A percentile compares a stretch with the other conserved stretches of the same genome.
Conservation (phyloP, 2,888 invertebrate genomes). For the Pachydiplax longipennis region DNA sequence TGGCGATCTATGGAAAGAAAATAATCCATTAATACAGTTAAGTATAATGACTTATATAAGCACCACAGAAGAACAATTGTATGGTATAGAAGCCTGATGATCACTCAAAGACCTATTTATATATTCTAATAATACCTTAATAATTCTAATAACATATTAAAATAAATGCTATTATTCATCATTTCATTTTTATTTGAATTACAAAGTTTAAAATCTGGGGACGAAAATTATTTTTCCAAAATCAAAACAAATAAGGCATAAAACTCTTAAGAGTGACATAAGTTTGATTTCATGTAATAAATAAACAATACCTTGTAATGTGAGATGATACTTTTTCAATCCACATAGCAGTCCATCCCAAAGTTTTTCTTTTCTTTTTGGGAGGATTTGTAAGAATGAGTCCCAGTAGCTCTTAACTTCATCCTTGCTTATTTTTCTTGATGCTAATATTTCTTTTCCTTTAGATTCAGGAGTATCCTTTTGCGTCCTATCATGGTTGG, state of each 20-base stretch:
- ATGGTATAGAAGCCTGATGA: too few species aligned
- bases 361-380: conserved; percentile 69
- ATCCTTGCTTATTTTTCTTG: conserved; percentile 53
- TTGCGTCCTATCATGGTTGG: conserved; percentile 1
- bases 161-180: too few species aligned
- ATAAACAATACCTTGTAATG: conserved; percentile 66
- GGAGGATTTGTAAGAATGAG: conserved; percentile 68
- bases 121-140: too few species aligned
- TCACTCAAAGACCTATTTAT: too few species aligned
- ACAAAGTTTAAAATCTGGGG: too few species aligned
- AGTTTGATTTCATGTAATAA: neutral
- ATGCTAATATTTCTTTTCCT: conserved; percentile 60
- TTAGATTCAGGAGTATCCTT: conserved; percentile 49
- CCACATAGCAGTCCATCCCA: conserved; percentile 75
- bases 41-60: too few species aligned
- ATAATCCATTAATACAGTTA: neutral
- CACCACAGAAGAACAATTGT: too few species aligned
- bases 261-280: too few species aligned
- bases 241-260: conserved; percentile 22
- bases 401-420: conserved; percentile 74
- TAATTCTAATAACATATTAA: too few species aligned
- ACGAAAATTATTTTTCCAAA: too few species aligned
- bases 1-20: conserved; percentile 67
- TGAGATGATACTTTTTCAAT: conserved; percentile 69
- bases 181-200: too few species aligned